A percentile compares a stretch with the other conserved stretches of the same genome.
These are phyloP conservation scores for Regulus satrapa DNA, from an alignment of 2,113 vertebrate genomes.

Conservation along the genomic window DNA sequence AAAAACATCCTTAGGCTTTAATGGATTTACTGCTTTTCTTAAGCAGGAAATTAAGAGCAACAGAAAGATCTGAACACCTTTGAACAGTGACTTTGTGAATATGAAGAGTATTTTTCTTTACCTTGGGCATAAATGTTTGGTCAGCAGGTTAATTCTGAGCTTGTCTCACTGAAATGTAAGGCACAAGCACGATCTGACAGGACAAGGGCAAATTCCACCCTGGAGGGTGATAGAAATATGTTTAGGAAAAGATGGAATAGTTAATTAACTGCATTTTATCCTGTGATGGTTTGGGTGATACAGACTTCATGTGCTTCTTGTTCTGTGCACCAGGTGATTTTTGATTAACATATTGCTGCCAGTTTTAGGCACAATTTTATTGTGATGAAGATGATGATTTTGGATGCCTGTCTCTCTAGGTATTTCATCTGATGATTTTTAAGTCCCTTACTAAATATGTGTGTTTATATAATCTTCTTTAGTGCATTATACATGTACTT, in stretches of 20 bases:
- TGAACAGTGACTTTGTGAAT: background rate
- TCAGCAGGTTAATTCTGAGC: background rate
- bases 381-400: background rate
- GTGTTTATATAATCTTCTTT: background rate
- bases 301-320: background rate
- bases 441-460: background rate
- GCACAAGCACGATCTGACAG: fast-evolving
- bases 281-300: background rate
- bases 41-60: background rate
- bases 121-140: background rate
- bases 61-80: background rate
- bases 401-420: background rate
- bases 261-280: background rate
- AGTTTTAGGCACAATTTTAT: background rate
- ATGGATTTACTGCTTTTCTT: background rate
- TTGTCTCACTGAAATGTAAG: background rate
- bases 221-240: background rate
- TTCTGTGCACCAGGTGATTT: background rate
- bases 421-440: background rate
- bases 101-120: background rate
- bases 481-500: background rate
- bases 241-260: background rate
- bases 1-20: background rate
- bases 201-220: background rate
- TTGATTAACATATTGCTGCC: background rate